Evolutionary conservation across 2,797 vertebrate genomes (phyloP), one percentile per base, ranked within the genome.

Genomic region (Anguilla obscura): DNA sequence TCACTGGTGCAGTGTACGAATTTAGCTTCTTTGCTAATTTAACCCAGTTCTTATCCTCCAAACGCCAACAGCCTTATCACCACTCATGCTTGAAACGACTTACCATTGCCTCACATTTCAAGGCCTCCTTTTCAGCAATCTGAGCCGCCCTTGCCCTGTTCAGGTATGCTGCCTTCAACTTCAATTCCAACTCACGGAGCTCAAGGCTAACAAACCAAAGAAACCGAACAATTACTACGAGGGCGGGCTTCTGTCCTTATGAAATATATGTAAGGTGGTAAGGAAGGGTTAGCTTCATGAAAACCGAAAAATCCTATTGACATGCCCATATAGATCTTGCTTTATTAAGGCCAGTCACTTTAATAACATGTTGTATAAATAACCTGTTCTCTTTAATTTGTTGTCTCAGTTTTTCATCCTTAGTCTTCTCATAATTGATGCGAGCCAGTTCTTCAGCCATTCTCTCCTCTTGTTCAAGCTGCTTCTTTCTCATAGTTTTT

Each of bases 341-440:
- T 33, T 79, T 79, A 14, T 76, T 36, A 16, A 10, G 4, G 18
- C 45, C 10, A 82, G 40, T 45, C 74, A 36, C 36, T 79, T 21
- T 21, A 18, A 36, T 8, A 69, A 27, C 36, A 16, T 95, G 9
- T 12, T 45, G 56, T 45, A 1, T 86, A 18, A 24, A 0, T 58
- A 94, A 99, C 98, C 98, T 99, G 96, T 97, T 99, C 86, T 96
- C 95, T 94, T 94, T 95, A 12, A 99, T 93, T 91, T 96, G 93
- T 88, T 98, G 98, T 91, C 97, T 96, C 93, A 97, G 94, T 90
- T 95, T 96, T 8, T 96, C 94, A 2, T 99, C 96, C 85, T 92
- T 95, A 0, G 96, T 92, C 33, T 94, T 94, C 86, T 98, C 96
- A 0, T 92, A 87, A 80, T 93, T 93, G 90, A 97, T 93, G 89